Evolutionary conservation across 1,140 invertebrate genomes (phyloP).

Genomic region (Bombus waltoni): DNA sequence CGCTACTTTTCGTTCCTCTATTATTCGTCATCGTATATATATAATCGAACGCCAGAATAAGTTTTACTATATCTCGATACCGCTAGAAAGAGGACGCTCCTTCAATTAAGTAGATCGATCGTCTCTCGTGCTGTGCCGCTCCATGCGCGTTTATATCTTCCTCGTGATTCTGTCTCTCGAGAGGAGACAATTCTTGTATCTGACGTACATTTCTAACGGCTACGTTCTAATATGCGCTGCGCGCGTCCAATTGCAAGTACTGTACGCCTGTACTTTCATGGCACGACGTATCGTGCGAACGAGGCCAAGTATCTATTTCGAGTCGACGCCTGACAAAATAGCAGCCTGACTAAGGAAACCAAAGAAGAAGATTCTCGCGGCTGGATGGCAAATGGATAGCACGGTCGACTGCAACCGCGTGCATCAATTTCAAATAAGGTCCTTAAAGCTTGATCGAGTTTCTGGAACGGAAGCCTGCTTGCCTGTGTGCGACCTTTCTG

Average conservation of each 20-base stretch:
- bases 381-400: conserved; percentile 14
- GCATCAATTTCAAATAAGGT: conserved; percentile 49
- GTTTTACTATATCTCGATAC: too few relatives aligned
- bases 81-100: too few relatives aligned
- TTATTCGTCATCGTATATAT: too few relatives aligned
- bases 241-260: not conserved
- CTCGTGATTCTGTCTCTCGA: not conserved
- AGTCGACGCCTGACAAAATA: not conserved
- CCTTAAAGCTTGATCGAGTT: conserved; percentile 53
- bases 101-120: not conserved
- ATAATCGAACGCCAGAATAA: too few relatives aligned
- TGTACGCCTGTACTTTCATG: not conserved
- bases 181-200: not conserved
- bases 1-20: too few relatives aligned
- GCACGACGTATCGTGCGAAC: not conserved
- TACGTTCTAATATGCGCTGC: not conserved
- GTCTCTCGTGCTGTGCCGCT: not conserved
- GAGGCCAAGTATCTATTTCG: conserved; percentile 21
- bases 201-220: not conserved
- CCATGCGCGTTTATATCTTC: not conserved
- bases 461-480: conserved; percentile 14
- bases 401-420: not conserved
- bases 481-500: not conserved
- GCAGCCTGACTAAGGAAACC: not conserved
- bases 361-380: not conserved